Evolutionary conservation across 2,888 invertebrate genomes (phyloP), one percentile per base, ranked within the genome.

Genomic region (Acrobeloides nanus): DNA sequence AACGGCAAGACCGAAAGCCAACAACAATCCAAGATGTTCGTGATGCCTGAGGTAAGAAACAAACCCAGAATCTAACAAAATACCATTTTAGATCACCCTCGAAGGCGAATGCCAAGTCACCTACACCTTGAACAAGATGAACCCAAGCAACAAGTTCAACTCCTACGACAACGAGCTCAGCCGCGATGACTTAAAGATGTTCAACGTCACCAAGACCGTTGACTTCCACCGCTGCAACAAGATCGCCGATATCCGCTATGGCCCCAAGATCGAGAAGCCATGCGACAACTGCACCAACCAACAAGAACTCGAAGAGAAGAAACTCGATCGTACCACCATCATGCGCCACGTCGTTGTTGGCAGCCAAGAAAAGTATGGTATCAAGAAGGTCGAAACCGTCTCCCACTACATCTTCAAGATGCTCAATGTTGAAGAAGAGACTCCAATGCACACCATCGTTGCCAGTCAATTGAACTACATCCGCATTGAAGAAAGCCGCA

Each of bases 381-480:
- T 61, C 51, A 32, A 48, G n/a, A 18, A 31, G 5, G 47, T 50
- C 32, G 21, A 10, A 26, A 37, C 40, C 27, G 41, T 64, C 38
- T 64, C 65, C 31, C 57, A 67, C 51, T 61, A 65, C 47, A 46
- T 52, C 43, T 48, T 61, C 46, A 53, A 45, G 24, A 45, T 51
- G 21, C 49, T 49, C 38, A 26, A 34, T 34, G 46, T 55, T 20
- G 54, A 64, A 18, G 37, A 38, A 8, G 39, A 49, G 6, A n/a
- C 47, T 33, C 48, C 49, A 38, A 58, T 61, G 51, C 49, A 55
- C 8, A 48, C 55, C 27, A 48, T 64, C 40, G 48, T 50, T 33
- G 39, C 37, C 43, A 31, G 21, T 26, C 35, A 47, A 42, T 24
- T 50, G 34, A 40, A 48, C 38, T 42, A 37, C 51, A 46, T 41